Evolutionary conservation across 1,140 invertebrate genomes (phyloP).

Genomic region (Megathymus violae): DNA sequence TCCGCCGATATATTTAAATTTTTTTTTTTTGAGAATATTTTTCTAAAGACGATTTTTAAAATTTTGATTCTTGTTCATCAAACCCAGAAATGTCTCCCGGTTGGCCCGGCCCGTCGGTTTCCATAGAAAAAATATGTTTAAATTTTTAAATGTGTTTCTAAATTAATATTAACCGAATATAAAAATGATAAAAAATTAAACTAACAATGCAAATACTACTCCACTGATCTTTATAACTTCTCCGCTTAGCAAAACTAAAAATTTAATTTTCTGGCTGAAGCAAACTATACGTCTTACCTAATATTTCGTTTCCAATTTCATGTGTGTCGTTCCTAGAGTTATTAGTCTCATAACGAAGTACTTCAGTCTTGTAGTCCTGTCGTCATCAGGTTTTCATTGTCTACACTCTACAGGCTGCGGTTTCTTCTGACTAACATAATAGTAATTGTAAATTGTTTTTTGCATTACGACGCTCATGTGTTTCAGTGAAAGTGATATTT

Average conservation of each 20-base stretch:
- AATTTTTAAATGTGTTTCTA: too few relatives aligned
- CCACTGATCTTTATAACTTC: constrained; percentile 47
- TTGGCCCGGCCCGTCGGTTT: too few relatives aligned
- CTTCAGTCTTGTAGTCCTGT: constrained; percentile 30
- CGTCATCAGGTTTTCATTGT: constrained; percentile 56
- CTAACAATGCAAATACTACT: constrained; percentile 42
- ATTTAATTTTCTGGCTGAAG: constrained; percentile 78
- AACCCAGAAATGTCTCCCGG: too few relatives aligned
- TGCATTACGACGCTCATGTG: constrained; percentile 18
- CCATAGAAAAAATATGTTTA: too few relatives aligned
- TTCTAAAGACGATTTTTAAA: too few relatives aligned
- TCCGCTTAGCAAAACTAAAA: constrained; percentile 63
- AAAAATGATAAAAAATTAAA: too few relatives aligned
- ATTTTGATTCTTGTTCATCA: too few relatives aligned
- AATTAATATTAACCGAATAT: too few relatives aligned
- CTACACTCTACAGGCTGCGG: constrained; percentile 62
- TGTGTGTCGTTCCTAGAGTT: constrained; percentile 61
- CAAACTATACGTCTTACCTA: constrained; percentile 64
- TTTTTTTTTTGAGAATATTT: too few relatives aligned
- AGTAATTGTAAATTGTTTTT: constrained; percentile 53
- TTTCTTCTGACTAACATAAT: constrained; percentile 64
- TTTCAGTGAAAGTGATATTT: constrained; percentile 74
- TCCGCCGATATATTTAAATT: too few relatives aligned
- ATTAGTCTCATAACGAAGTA: constrained; percentile 66
- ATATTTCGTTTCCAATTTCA: constrained; percentile 70